Evolutionary conservation across 64 coral and sea anemone genomes (phyloP), one percentile per base, ranked within the genome.

Genomic region (Stichodactyla mertensii): DNA sequence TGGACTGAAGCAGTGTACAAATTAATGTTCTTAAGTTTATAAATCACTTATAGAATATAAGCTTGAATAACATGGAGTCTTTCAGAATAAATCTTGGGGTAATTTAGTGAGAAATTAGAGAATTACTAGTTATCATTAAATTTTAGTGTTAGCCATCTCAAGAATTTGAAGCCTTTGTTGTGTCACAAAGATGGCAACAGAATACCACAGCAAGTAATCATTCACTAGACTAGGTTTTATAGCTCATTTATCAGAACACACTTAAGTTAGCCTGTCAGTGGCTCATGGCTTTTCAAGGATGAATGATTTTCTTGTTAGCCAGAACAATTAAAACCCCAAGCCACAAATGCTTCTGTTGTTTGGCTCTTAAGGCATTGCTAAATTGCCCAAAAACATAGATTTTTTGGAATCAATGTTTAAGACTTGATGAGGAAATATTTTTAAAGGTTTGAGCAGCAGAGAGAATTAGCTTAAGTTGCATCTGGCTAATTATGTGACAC

Each of bases 151-250:
- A 52, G 78, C 36, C 9, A 20, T 55, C 8, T 52, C 36, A 81
- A 81, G 78, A 81, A 81, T 81, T 81, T 55, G 18, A 52, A 19
- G 36, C 54, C 78, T 81, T 81, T 81, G 78, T 81, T 52, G 15
- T 53, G 2, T 52, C n/a, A 74, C 69, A 74, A 74, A 74, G 69
- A 74, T 1, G 24, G 69, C 69, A 55, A 81, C 16, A 81, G 51
- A 81, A 81, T 55, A 53, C n/a, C 78, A 19, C 78, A 81, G 78
- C 78, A 81, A 81, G 78, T 81, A 20, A 81, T 74, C 69, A 28
- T 31, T 74, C 69, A 74, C 10, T 55, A 81, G 78, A 53, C 78
- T 81, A 81, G 36, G 31, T 81, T 55, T 81, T 81, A 81, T 81
- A 51, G 78, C 36, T 55, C 78, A 81, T 81, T 81, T 55, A 53